Percentiles rank a stretch among this genome's conserved stretches.
Evolutionary conservation across 2,888 invertebrate genomes (phyloP).

Genomic region (Zygaena filipendulae): DNA sequence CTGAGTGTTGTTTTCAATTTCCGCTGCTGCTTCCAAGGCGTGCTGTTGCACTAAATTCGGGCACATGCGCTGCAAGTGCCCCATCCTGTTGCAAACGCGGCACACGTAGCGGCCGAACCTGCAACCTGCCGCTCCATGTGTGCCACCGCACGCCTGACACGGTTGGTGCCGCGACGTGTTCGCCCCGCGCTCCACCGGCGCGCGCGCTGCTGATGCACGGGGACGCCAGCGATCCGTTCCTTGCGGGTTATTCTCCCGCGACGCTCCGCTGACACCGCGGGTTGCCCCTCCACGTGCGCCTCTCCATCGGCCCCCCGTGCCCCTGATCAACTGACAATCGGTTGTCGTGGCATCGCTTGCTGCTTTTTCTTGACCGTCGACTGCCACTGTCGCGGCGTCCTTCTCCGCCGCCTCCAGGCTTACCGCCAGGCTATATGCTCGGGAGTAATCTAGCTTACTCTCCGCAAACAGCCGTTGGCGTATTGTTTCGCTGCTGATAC

Average conservation of each 20-base stretch:
- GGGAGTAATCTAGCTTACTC: slow-evolving; percentile 4
- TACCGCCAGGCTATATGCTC: slow-evolving; percentile 10
- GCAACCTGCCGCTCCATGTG: not conserved
- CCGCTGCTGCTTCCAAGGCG: not conserved
- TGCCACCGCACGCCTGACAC: slow-evolving; percentile 1
- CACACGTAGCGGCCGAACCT: slow-evolving; percentile 4
- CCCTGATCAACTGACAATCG: not conserved
- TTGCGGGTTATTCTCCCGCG: not conserved
- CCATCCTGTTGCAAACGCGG: slow-evolving; percentile 1
- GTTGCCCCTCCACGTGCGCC: not conserved
- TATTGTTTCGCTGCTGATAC: slow-evolving; percentile 8
- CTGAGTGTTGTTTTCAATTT: not conserved
- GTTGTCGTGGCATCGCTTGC: not conserved
- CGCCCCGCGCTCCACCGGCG: not conserved
- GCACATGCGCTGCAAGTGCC: slow-evolving; percentile 1
- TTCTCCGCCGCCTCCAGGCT: slow-evolving; percentile 13
- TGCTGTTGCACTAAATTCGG: not conserved
- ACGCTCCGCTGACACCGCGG: not conserved
- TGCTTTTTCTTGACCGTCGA: slow-evolving; percentile 2
- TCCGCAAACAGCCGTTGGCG: slow-evolving; percentile 12
- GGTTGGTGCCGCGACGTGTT: not conserved
- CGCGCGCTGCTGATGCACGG: not conserved
- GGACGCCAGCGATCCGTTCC: not conserved
- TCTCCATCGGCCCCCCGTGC: not conserved
- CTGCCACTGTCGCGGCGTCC: slow-evolving; percentile 7